Evolutionary conservation across 2,113 vertebrate species (phyloP).

Genomic region (Zosterops pallidus): DNA sequence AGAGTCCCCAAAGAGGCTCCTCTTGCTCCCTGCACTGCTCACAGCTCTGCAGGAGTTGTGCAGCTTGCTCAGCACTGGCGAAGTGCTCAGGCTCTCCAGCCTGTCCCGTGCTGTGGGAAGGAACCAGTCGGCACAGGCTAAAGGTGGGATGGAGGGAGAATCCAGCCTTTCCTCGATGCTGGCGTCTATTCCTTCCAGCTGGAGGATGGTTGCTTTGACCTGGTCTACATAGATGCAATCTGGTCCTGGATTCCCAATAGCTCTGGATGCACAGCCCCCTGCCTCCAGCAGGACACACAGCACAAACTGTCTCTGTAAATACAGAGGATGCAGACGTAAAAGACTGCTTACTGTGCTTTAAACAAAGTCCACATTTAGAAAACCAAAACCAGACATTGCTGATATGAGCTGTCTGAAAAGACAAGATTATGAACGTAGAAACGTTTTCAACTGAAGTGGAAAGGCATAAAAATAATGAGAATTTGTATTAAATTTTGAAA

Average conservation of each 20-base stretch:
- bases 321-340: background rate
- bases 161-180: constrained; percentile 82
- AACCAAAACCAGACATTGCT: background rate
- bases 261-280: constrained; percentile 85
- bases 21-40: constrained; percentile 65
- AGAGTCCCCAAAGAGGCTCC: constrained; percentile 78
- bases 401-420: background rate
- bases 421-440: background rate
- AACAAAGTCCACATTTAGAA: background rate
- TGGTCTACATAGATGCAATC: constrained; percentile 95
- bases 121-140: constrained; percentile 93
- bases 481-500: background rate
- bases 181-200: constrained; percentile 81
- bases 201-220: constrained; percentile 88
- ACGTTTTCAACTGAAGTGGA: background rate
- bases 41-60: constrained; percentile 70
- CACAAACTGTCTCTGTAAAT: constrained; percentile 85
- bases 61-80: constrained; percentile 80
- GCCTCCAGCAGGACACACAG: constrained; percentile 92
- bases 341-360: background rate
- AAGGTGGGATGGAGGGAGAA: constrained; percentile 76
- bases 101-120: constrained; percentile 78
- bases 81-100: constrained; percentile 72
- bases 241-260: constrained; percentile 85
- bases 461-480: background rate